A percentile compares a stretch with the other conserved stretches of the same genome.
phyloP scores from a whole-genome alignment of 2,888 invertebrate genomes.

The Hartigia nigra region DNA sequence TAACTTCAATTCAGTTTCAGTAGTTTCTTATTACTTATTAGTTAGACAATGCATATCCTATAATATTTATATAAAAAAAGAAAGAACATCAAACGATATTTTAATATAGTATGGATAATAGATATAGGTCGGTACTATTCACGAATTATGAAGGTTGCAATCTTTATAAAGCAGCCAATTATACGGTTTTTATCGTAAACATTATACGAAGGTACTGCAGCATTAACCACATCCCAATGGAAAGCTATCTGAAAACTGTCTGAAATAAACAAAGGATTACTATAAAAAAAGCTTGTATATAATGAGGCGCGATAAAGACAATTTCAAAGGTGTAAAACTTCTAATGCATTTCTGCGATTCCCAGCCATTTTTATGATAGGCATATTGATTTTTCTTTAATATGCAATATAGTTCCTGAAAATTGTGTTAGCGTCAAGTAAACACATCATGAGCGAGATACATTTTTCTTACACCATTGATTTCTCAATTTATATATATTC shows the following conservation, averaged over 20 bases:
- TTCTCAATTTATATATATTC: constrained; percentile 28
- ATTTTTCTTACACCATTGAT: constrained; percentile 61
- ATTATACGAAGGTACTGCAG: constrained; percentile 60
- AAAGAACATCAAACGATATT: constrained; percentile 31
- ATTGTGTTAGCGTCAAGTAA: constrained; percentile 22
- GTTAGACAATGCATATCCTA: constrained; percentile 48
- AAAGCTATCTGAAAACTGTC: constrained; percentile 66
- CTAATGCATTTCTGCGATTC: constrained; percentile 35
- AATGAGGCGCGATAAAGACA: not conserved
- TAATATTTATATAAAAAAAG: constrained; percentile 38
- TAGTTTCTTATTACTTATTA: constrained; percentile 44
- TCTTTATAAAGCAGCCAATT: constrained; percentile 48
- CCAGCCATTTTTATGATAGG: constrained; percentile 3
- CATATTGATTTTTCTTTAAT: constrained; percentile 20
- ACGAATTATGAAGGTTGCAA: constrained; percentile 30
- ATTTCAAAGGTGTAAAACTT: constrained; percentile 59
- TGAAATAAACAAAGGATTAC: constrained; percentile 64
- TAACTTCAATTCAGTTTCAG: constrained; percentile 37
- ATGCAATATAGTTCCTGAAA: constrained; percentile 8
- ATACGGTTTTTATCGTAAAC: constrained; percentile 43
- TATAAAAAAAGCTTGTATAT: constrained; percentile 41
- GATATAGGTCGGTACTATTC: constrained; percentile 28
- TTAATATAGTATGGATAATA: constrained; percentile 31
- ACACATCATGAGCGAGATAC: constrained; percentile 27
- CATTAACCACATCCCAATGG: constrained; percentile 62